phyloP scores from a whole-genome alignment of 2,797 vertebrate genomes.

The Anisognathus igniventris region DNA sequence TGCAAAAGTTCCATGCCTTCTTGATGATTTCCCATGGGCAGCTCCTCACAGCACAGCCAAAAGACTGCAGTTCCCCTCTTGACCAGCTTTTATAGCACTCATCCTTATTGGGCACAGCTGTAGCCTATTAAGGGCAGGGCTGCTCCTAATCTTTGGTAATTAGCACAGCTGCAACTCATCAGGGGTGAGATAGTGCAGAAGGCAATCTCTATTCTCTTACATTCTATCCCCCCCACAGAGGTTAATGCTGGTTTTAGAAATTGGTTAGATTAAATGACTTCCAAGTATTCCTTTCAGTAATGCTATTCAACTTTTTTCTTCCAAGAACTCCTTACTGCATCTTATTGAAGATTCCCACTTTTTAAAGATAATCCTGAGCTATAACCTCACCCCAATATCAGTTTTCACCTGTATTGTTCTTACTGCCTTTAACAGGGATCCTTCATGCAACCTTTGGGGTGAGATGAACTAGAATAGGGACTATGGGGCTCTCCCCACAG shows the following conservation, averaged over 20 bases:
- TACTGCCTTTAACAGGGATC: not conserved
- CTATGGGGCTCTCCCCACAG: not conserved
- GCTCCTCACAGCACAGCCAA: not conserved
- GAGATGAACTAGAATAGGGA: not conserved
- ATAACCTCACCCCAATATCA: not conserved
- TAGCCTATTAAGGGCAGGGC: not conserved
- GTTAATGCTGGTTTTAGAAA: not conserved
- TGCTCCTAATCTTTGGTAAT: not conserved
- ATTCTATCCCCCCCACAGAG: not conserved
- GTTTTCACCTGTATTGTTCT: not conserved
- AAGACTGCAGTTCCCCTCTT: accelerated
- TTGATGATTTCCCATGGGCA: accelerated
- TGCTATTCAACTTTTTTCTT: not conserved
- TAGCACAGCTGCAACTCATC: not conserved
- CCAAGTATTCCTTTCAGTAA: not conserved
- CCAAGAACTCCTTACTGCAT: not conserved
- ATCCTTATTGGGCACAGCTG: not conserved
- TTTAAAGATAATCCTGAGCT: not conserved
- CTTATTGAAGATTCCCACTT: not conserved
- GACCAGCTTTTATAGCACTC: not conserved
- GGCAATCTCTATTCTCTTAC: too few species aligned
- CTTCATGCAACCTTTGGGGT: not conserved
- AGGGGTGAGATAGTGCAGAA: not conserved
- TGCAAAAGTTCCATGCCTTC: not conserved
- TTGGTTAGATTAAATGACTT: not conserved